A percentile compares a stretch with the other conserved stretches of the same genome.
phyloP scores from a whole-genome alignment of 2,113 vertebrate genomes.

The Pseudopodoces humilis region DNA sequence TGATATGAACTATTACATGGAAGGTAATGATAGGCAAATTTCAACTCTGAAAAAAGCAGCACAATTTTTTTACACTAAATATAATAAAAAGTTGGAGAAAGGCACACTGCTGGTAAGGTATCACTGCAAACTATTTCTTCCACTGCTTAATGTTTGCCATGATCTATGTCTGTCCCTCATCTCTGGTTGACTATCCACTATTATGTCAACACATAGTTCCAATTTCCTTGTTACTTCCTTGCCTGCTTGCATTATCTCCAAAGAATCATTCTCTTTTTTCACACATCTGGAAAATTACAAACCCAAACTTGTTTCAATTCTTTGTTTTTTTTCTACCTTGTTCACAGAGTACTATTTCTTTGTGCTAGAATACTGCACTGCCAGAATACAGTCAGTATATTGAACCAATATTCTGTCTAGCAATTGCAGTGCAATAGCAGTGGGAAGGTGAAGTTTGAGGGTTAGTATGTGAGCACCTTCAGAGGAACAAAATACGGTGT shows the following conservation, averaged over 20 bases:
- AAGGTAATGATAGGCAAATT: neutral
- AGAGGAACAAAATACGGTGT: neutral
- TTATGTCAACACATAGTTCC: neutral
- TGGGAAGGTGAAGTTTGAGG: neutral
- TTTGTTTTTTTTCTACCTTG: neutral
- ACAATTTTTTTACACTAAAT: neutral
- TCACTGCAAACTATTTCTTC: neutral
- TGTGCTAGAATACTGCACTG: neutral
- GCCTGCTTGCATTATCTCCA: neutral
- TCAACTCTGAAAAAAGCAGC: neutral
- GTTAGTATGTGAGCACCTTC: neutral
- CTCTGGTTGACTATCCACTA: neutral
- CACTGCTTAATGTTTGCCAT: neutral
- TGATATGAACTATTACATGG: neutral
- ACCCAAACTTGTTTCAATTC: neutral
- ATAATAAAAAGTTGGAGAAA: neutral
- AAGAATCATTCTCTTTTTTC: neutral
- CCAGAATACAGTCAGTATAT: neutral
- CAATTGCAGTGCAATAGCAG: neutral
- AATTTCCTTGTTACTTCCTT: neutral
- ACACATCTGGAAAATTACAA: neutral
- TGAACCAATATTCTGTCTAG: neutral
- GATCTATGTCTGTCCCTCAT: neutral
- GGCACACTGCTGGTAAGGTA: neutral
- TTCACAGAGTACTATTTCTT: neutral